Percentiles rank a stretch among this genome's conserved stretches.
Evolutionary conservation across 2,888 invertebrate species (phyloP).

Genomic region (Tetragnatha montana): DNA sequence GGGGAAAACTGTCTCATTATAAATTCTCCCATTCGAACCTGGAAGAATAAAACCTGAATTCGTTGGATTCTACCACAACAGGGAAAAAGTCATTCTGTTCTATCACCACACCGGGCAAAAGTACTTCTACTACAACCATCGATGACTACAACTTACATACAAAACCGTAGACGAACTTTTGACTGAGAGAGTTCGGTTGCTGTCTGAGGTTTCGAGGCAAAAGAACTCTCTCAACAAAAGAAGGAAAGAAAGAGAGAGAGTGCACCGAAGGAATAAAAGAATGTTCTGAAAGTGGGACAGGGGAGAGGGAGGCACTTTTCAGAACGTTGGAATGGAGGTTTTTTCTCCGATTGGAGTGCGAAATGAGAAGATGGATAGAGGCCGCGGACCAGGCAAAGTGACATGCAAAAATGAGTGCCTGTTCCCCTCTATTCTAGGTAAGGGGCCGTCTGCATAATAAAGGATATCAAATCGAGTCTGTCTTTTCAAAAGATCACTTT

Average conservation of each 20-base stretch:
- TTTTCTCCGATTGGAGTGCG: conserved; percentile 43
- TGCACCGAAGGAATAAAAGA: background rate
- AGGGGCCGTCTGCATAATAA: conserved; percentile 22
- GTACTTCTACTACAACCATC: no score
- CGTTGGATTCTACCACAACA: no score
- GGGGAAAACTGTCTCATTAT: no score
- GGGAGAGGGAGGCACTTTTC: conserved; percentile 8
- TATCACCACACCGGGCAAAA: no score
- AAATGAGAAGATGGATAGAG: conserved; percentile 32
- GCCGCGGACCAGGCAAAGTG: conserved; percentile 36
- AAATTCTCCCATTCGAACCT: no score
- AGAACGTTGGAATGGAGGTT: conserved; percentile 16
- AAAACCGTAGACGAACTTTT: background rate
- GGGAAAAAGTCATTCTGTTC: no score
- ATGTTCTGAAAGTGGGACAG: conserved; percentile 31
- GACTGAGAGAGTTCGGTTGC: background rate
- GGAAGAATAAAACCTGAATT: no score
- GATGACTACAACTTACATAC: no score
- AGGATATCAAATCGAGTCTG: no score
- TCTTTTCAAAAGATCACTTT: no score
- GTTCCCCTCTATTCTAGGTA: background rate
- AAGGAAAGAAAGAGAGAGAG: background rate
- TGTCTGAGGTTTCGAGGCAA: background rate
- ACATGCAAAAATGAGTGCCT: conserved; percentile 44
- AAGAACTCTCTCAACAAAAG: background rate